These are phyloP conservation scores for Melanophora roralis DNA, from an alignment of 2,888 invertebrate species.

Conservation along the genomic window DNA sequence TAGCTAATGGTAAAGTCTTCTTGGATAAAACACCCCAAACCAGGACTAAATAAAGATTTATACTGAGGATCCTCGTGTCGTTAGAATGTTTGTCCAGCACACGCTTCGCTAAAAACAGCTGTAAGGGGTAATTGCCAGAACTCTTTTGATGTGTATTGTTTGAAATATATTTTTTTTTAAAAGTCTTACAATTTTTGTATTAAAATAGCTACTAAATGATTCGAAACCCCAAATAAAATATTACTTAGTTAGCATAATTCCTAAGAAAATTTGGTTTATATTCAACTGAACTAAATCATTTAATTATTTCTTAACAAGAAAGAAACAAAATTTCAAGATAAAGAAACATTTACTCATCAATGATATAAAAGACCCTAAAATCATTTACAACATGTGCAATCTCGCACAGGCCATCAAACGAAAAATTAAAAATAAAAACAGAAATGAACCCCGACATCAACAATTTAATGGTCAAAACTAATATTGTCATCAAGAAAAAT, in stretches of 20 bases:
- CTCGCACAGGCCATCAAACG: conserved; percentile 13
- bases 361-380: conserved; percentile 11
- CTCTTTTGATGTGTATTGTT: no score
- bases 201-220: no score
- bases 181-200: no score
- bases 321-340: conserved; percentile 6
- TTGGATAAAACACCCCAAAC: no score
- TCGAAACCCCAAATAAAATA: background rate
- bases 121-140: no score
- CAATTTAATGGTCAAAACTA: conserved; percentile 47
- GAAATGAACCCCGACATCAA: conserved; percentile 35
- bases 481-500: conserved; percentile 52
- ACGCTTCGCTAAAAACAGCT: no score
- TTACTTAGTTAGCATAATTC: background rate
- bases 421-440: conserved; percentile 23
- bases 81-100: no score
- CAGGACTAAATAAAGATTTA: no score
- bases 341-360: conserved; percentile 8
- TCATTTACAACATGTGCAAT: conserved; percentile 37
- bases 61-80: no score
- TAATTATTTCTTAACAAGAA: background rate
- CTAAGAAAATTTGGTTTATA: conserved; percentile 2
- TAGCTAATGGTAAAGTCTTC: no score
- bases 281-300: conserved; percentile 16
- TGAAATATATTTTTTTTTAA: no score